Percentiles rank a stretch among this genome's conserved stretches.
These are phyloP conservation scores for Thymelicus acteon DNA, from an alignment of 2,888 invertebrate genomes.

Conservation along the genomic window DNA sequence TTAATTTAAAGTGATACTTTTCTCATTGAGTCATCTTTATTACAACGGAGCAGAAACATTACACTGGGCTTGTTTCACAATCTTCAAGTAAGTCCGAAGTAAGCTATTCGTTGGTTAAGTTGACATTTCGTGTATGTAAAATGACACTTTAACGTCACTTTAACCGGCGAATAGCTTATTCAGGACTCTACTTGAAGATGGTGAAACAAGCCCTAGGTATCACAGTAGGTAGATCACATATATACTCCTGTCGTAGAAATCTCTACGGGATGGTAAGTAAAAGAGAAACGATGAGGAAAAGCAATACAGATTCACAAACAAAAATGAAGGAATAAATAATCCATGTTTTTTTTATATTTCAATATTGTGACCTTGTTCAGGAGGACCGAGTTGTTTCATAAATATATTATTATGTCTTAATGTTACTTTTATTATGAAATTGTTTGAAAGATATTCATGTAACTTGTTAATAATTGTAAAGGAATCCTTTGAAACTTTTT, in stretches of 20 bases:
- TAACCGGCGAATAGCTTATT: too few relatives aligned
- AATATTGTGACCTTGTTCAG: not conserved
- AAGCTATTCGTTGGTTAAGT: too few relatives aligned
- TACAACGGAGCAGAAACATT: constrained; percentile 13
- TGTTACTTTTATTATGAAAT: too few relatives aligned
- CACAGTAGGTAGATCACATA: not conserved
- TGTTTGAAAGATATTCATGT: too few relatives aligned
- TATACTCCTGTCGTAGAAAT: not conserved
- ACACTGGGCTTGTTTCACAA: too few relatives aligned
- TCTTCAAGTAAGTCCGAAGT: too few relatives aligned
- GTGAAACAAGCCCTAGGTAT: too few relatives aligned
- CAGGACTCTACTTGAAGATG: too few relatives aligned
- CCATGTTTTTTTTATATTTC: not conserved
- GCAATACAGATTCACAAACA: not conserved
- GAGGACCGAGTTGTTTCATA: not conserved
- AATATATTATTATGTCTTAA: not conserved
- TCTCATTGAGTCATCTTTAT: constrained; percentile 22
- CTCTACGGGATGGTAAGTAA: not conserved
- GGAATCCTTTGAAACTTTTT: too few relatives aligned
- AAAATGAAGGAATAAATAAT: not conserved
- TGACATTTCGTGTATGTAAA: too few relatives aligned
- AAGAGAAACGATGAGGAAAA: not conserved
- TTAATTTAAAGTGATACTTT: constrained; percentile 30
- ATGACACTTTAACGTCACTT: too few relatives aligned
- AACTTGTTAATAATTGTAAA: too few relatives aligned